Conservation (phyloP, 92 coral and sea anemone species). For the Hydrozoanthus gracilis region DNA sequence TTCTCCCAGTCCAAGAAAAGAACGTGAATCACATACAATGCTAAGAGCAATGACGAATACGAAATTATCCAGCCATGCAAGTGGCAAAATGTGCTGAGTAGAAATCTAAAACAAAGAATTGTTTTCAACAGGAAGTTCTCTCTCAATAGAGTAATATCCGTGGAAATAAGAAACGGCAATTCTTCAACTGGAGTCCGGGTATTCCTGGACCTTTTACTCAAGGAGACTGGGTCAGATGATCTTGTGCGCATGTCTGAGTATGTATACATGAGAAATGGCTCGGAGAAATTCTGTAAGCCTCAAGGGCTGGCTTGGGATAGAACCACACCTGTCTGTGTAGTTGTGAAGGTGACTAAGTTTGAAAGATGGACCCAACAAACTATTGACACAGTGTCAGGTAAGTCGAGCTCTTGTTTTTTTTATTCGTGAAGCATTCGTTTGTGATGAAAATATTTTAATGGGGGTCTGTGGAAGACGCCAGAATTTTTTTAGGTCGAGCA, state of each 20-base stretch:
- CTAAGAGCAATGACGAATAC: too few relatives aligned
- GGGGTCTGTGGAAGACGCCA: too few relatives aligned
- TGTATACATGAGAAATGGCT: slow-evolving; percentile 31
- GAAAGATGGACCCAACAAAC: slow-evolving; percentile 47
- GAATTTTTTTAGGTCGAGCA: too few relatives aligned
- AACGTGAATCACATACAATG: too few relatives aligned
- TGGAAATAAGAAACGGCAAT: slow-evolving; percentile 6
- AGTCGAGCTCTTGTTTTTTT: not conserved
- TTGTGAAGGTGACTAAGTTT: slow-evolving; percentile 41
- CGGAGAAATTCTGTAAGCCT: slow-evolving; percentile 36
- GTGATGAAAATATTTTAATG: too few relatives aligned
- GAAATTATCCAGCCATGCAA: too few relatives aligned
- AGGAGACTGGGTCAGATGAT: not conserved
- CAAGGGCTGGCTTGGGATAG: slow-evolving; percentile 17
- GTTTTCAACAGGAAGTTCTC: slow-evolving; percentile 10
- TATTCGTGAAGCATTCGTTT: too few relatives aligned
- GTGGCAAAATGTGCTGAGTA: not conserved
- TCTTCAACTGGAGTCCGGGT: slow-evolving; percentile 21
- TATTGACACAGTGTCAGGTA: slow-evolving; percentile 49
- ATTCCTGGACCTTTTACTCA: slow-evolving; percentile 33
- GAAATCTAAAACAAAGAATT: not conserved
- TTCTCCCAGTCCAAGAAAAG: too few relatives aligned
- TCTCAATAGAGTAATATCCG: slow-evolving; percentile 20
- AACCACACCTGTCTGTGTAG: slow-evolving; percentile 42
- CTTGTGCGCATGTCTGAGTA: slow-evolving; percentile 38